Base-by-base conservation (phyloP, 1,140 invertebrate species). In the Agrypnia vestita region DNA sequence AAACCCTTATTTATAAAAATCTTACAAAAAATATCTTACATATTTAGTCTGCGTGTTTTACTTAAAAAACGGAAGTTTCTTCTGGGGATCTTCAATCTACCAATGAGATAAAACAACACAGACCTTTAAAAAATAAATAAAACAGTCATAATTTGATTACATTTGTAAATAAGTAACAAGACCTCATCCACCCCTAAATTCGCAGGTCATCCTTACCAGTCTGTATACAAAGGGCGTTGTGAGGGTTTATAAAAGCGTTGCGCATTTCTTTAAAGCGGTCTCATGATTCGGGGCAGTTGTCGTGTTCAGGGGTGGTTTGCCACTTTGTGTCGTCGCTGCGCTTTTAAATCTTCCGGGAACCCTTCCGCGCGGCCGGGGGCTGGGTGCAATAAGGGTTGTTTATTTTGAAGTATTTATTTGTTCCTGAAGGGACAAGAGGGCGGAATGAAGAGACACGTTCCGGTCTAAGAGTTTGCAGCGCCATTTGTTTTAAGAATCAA, bases 341-440 rank as follows among this genome's bases (percentile, higher is more conserved):
- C 69, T 73, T 73, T 73, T 73, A 55, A 53, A 55, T 25, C 69
- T 55, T 12, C 47, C 3, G 69, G 69, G 69, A 73, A 55, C 51
- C 49, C 51, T 71, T 49, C 67, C 47, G 12, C 43, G 10, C 17
- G 10, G 35, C 25, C n/a, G 49, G 47, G 19, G 47, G 69, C 0
- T 35, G 19, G 19, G 53, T 55, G 47, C 69, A 71, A 19, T 73
- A 25, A 73, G 69, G 47, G 49, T 51, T 53, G n/a, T 25, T 35
- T 47, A 49, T 69, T 69, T n/a, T 69, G n/a, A 46, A 69, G 64
- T 69, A 69, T 69, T 17, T 69, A 69, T 69, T 47, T 69, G 64
- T 69, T 69, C 46, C 64, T 69, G 12, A 44, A 69, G 64, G 35
- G 44, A 47, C 64, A 46, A n/a, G 1, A 6, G 25, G 25, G 25